Evolutionary conservation across 1,140 invertebrate genomes (phyloP).

Genomic region (Periplaneta americana): DNA sequence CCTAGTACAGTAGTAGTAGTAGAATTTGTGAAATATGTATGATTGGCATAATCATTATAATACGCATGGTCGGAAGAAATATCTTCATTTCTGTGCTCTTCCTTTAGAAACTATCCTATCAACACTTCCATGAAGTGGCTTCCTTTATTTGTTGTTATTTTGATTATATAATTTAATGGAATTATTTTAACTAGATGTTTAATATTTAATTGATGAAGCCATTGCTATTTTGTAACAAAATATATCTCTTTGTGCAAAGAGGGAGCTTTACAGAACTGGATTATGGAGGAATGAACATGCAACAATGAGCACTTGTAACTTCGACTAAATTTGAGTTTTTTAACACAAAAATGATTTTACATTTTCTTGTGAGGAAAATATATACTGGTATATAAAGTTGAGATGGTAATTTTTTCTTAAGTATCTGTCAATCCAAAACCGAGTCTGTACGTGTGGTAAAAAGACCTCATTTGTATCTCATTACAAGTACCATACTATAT

Average conservation of each 20-base stretch:
- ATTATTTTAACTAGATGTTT: background rate
- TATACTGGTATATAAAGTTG: background rate
- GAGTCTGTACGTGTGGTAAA: background rate
- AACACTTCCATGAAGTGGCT: background rate
- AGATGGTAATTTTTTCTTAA: background rate
- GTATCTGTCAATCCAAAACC: background rate
- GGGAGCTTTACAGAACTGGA: background rate
- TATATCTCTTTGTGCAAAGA: background rate
- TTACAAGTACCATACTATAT: background rate
- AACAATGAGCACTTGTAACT: background rate
- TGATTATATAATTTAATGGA: background rate
- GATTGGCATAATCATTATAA: background rate
- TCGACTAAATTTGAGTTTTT: no score
- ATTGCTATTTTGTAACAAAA: background rate
- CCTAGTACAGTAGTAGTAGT: background rate
- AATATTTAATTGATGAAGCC: background rate
- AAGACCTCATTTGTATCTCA: background rate
- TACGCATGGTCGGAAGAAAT: background rate
- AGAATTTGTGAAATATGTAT: background rate
- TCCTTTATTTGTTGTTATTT: background rate
- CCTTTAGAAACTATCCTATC: background rate
- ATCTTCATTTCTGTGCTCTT: background rate
- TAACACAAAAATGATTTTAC: no score
- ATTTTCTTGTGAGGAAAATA: background rate
- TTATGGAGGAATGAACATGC: background rate